Evolutionary conservation across 2,797 vertebrate species (phyloP), one percentile per base, ranked within the genome.

Genomic region (Lophotriccus pileatus): DNA sequence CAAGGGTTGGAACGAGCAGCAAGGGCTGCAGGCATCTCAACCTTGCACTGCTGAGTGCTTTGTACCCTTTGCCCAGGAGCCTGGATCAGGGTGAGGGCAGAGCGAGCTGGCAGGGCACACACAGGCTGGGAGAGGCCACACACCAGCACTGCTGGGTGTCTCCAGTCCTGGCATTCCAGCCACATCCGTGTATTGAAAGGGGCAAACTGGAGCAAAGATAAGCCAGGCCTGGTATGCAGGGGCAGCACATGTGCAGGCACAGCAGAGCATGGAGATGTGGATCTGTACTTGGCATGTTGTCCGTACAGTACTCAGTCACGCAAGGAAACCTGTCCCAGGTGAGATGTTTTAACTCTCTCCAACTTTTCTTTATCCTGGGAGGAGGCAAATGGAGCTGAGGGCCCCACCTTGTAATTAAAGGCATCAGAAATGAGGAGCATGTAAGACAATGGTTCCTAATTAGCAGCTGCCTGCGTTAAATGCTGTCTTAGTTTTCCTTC

Each of bases 331-430:
- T 41, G 8, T 53, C 43, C 69, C 72, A 72, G 60, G 49, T 0
- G 9, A 87, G 63, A 28, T 55, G 34, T 69, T 90, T 74, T 8
- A 91, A 77, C 12, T 62, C 41, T 52, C 41, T 80, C 73, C 83
- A 87, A 10, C 69, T 86, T 72, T 49, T 62, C 56, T 62, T 76
- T 79, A 21, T 52, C 22, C 59, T 72, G 63, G 79, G 73, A 95
- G 89, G 75, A 78, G 75, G 43, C 12, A 30, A 70, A 7, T 8
- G 27, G 62, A 87, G 43, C 44, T 68, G 21, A 62, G 59, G n/a
- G 56, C 56, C 39, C 59, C 73, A 62, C 91, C 94, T 93, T 4
- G 2, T 92, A 80, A 96, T 93, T 89, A 96, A 64, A 80, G 44
- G 36, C 56, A 82, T 64, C 30, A 30, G 72, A 56, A 24, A 88